Percentiles rank a stretch among this genome's conserved stretches.
phyloP scores from a whole-genome alignment of 92 coral and sea anemone genomes.

The Phenganax subtilis region DNA sequence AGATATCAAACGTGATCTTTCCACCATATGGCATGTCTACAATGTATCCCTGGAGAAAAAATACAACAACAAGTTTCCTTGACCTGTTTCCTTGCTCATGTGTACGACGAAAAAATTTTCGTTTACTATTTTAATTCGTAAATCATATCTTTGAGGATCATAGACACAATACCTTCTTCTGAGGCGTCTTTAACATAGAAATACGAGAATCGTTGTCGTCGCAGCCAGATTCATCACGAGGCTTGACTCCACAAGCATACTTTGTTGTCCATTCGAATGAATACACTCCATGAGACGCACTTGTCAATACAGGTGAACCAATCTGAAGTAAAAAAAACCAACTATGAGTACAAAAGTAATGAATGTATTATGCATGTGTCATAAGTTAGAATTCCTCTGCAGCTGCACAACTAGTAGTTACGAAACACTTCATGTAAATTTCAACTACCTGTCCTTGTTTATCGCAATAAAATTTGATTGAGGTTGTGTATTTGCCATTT shows the following conservation, averaged over 20 bases:
- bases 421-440: not conserved
- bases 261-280: conserved; percentile 74
- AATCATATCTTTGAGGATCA: too few species aligned
- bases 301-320: conserved; percentile 54
- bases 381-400: not conserved
- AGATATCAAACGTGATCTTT: conserved; percentile 9
- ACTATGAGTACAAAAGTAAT: not conserved
- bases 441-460: not conserved
- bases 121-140: too few species aligned
- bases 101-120: too few species aligned
- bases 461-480: not conserved
- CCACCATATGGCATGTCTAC: not conserved
- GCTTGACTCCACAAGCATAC: conserved; percentile 66
- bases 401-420: too few species aligned
- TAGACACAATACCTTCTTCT: not conserved
- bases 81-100: too few species aligned
- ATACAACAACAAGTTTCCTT: too few species aligned
- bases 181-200: not conserved
- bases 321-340: conserved; percentile 33
- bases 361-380: not conserved
- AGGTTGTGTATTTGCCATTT: not conserved
- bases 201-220: conserved; percentile 27
- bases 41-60: not conserved
- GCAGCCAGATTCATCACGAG: conserved; percentile 53
- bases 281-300: conserved; percentile 46